phyloP scores from a whole-genome alignment of 1,140 invertebrate species.

The Cataglyphis hispanica region DNA sequence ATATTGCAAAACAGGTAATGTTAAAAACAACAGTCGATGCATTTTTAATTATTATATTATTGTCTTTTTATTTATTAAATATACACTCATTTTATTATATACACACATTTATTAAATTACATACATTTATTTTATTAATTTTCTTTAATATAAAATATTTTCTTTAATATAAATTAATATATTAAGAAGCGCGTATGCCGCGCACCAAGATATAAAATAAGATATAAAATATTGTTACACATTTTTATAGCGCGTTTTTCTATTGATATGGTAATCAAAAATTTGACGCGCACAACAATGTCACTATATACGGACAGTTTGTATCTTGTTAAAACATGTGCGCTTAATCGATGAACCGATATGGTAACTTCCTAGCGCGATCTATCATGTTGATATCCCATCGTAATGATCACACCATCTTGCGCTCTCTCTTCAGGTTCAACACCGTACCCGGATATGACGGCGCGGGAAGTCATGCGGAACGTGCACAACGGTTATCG shows the following conservation, averaged over 20 bases:
- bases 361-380: constrained; percentile 5
- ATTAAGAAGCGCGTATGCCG: not conserved
- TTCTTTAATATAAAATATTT: no score
- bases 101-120: not conserved
- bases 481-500: constrained; percentile 92
- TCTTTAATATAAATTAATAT: not conserved
- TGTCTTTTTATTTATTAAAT: not conserved
- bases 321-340: constrained; percentile 26
- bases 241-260: not conserved
- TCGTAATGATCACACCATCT: constrained; percentile 33
- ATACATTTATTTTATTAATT: not conserved
- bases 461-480: constrained; percentile 92
- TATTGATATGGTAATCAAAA: not conserved
- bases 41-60: no score
- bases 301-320: not conserved
- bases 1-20: not conserved
- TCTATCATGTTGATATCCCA: not conserved
- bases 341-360: not conserved
- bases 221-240: not conserved
- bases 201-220: not conserved
- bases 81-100: not conserved
- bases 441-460: constrained; percentile 93
- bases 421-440: constrained; percentile 87
- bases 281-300: not conserved
- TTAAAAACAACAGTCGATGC: not conserved